phyloP scores from a whole-genome alignment of 2,888 invertebrate species.

The Pyrgus malvae region DNA sequence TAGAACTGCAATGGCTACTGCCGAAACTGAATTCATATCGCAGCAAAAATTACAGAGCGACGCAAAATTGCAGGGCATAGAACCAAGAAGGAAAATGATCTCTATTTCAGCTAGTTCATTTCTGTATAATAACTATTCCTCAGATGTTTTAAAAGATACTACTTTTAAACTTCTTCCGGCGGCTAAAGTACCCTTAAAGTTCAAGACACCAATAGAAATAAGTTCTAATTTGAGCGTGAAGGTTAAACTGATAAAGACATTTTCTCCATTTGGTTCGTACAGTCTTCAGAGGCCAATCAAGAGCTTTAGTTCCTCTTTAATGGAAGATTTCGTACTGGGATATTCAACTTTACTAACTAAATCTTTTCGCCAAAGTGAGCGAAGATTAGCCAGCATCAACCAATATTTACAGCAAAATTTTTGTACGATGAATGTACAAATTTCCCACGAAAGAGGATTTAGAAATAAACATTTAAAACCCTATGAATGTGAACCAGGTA shows the following conservation, averaged over 20 bases:
- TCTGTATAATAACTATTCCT: neutral
- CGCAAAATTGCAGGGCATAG: neutral
- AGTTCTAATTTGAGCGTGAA: neutral
- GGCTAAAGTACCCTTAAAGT: neutral
- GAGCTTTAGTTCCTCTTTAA: neutral
- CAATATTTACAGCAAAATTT: neutral
- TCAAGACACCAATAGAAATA: neutral
- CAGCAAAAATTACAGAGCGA: no score
- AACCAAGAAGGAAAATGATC: neutral
- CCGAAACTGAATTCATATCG: no score
- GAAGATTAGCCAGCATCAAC: neutral
- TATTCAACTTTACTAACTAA: neutral
- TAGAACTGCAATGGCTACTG: no score
- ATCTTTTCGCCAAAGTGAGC: neutral
- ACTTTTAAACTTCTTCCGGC: neutral
- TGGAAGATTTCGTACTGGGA: neutral
- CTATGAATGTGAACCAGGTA: constrained; percentile 51
- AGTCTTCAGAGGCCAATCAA: neutral
- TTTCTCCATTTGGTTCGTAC: neutral
- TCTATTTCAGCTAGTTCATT: constrained; percentile 16
- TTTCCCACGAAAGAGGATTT: neutral
- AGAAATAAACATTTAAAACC: constrained; percentile 37
- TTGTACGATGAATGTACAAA: neutral
- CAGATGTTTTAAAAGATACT: neutral
- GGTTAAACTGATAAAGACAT: neutral